These are phyloP conservation scores for Gallinago paraguaiae DNA, from an alignment of 2,113 vertebrate species.

Conservation along the genomic window DNA sequence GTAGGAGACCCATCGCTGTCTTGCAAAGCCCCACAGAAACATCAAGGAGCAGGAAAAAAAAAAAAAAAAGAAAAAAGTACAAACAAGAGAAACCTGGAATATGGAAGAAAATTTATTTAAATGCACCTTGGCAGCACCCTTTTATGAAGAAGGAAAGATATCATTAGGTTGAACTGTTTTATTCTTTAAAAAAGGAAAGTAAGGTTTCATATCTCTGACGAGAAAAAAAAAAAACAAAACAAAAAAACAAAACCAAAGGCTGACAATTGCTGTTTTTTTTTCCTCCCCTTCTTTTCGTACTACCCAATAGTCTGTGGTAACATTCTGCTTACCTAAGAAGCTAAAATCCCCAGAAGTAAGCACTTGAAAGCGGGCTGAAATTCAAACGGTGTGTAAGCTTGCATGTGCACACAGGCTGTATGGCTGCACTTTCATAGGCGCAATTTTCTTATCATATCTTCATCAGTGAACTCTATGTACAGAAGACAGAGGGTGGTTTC, in stretches of 20 bases:
- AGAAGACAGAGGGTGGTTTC: neutral
- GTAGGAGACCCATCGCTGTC: fast-evolving
- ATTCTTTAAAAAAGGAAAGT: neutral
- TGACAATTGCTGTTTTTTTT: neutral
- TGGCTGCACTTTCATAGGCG: neutral
- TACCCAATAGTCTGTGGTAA: neutral
- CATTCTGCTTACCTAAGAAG: neutral
- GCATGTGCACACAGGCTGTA: neutral
- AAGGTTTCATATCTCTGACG: neutral
- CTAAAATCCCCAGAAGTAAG: neutral
- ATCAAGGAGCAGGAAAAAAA: neutral
- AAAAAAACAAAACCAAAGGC: too few species aligned
- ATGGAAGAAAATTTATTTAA: neutral
- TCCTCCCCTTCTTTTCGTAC: neutral
- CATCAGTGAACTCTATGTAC: neutral
- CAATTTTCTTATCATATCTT: neutral
- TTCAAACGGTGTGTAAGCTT: neutral
- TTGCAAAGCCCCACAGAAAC: neutral
- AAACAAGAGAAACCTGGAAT: neutral
- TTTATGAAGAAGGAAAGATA: neutral
- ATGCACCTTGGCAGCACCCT: neutral
- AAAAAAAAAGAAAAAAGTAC: neutral
- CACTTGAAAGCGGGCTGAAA: neutral
- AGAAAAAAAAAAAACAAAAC: neutral
- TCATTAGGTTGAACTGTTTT: neutral